phyloP scores from a whole-genome alignment of 2,113 vertebrate species.

The Myiagra hebetior region DNA sequence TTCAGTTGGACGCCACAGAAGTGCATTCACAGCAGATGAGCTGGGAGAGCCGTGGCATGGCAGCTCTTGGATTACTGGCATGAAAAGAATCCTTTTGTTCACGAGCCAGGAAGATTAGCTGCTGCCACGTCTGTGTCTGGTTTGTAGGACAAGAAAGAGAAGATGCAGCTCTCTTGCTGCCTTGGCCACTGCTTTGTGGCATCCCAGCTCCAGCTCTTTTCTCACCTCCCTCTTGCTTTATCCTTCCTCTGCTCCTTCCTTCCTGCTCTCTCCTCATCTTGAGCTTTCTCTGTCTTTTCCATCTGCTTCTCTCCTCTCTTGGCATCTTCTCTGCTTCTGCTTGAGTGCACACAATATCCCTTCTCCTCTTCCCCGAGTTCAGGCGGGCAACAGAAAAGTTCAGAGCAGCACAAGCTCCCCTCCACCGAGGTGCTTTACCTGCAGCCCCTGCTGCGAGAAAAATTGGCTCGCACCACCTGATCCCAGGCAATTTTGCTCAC shows the following conservation, averaged over 20 bases:
- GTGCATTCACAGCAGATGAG: constrained; percentile 63
- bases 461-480: constrained; percentile 69
- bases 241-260: constrained; percentile 56
- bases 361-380: constrained; percentile 42
- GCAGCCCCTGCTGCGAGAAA: constrained; percentile 63
- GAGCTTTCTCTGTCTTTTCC: constrained; percentile 60
- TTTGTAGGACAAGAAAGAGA: constrained; percentile 60
- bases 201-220: constrained; percentile 56
- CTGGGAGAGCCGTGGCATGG: constrained; percentile 57
- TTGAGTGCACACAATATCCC: constrained; percentile 55
- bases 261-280: constrained; percentile 57
- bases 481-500: constrained; percentile 65
- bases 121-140: constrained; percentile 53
- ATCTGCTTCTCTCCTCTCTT: constrained; percentile 62
- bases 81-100: constrained; percentile 67
- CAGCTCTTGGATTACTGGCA: constrained; percentile 64
- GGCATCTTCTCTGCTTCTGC: constrained; percentile 41
- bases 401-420: not conserved
- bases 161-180: constrained; percentile 54
- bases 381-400: constrained; percentile 42
- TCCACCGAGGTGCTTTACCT: constrained; percentile 60
- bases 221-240: constrained; percentile 60
- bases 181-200: constrained; percentile 58
- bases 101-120: constrained; percentile 60
- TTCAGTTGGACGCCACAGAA: constrained; percentile 55